Percentiles rank a stretch among this genome's conserved stretches.
phyloP scores from a whole-genome alignment of 2,797 vertebrate species.

The Meda fulgida region DNA sequence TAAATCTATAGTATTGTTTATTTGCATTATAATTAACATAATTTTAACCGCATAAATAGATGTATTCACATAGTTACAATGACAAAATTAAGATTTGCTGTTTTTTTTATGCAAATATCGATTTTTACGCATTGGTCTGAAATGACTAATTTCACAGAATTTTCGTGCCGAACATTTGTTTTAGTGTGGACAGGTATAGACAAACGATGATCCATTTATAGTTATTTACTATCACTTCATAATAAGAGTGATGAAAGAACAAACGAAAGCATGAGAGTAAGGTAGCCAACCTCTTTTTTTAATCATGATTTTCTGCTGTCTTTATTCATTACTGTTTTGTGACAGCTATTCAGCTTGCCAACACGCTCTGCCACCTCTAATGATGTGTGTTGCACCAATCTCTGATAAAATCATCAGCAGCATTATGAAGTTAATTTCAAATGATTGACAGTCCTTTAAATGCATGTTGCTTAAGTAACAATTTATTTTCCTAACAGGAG shows the following conservation, averaged over 20 bases:
- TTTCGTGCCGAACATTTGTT: conserved; percentile 17
- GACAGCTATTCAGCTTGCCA: conserved; percentile 55
- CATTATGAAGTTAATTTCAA: conserved; percentile 78
- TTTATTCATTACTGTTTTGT: conserved; percentile 62
- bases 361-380: conserved; percentile 64
- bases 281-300: conserved; percentile 44
- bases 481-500: conserved; percentile 66
- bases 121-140: neutral
- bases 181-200: conserved; percentile 14
- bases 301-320: conserved; percentile 50
- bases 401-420: conserved; percentile 70
- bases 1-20: neutral
- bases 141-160: too few relatives aligned
- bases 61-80: neutral
- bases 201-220: conserved; percentile 46
- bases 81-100: neutral
- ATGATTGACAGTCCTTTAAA: conserved; percentile 82
- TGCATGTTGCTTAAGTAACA: conserved; percentile 74
- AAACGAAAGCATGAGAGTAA: conserved; percentile 48
- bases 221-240: conserved; percentile 46
- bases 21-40: neutral
- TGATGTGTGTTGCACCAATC: conserved; percentile 69
- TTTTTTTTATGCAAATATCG: neutral
- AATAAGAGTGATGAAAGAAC: conserved; percentile 45
- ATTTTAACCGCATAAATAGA: neutral